Evolutionary conservation across 2,888 invertebrate genomes (phyloP).

Genomic region (Ennomos fuscantarius): DNA sequence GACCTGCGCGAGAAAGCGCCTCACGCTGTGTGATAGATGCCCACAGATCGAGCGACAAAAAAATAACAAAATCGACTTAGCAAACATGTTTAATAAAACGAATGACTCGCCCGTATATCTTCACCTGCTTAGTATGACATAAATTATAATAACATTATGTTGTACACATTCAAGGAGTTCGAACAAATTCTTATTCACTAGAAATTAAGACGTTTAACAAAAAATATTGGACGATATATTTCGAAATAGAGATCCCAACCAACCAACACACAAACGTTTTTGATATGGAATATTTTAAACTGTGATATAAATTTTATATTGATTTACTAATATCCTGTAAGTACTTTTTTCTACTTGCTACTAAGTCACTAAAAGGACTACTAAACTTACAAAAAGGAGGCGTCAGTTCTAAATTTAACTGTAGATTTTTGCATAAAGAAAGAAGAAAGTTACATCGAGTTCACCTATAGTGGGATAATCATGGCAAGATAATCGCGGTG

Average conservation of each 20-base stretch:
- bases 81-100: conserved; percentile 84
- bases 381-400: no score
- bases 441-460: no score
- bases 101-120: conserved; percentile 83
- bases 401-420: no score
- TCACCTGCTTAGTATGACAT: conserved; percentile 85
- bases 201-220: conserved; percentile 78
- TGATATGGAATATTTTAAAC: no score
- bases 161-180: conserved; percentile 82
- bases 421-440: no score
- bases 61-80: conserved; percentile 83
- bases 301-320: no score
- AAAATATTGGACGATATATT: conserved; percentile 73
- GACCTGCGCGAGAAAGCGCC: conserved; percentile 79
- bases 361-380: no score
- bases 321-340: no score
- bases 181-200: conserved; percentile 83
- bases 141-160: conserved; percentile 85
- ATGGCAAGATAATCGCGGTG: no score
- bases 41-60: conserved; percentile 74
- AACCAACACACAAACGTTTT: no score
- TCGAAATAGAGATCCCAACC: conserved; percentile 59
- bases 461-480: no score
- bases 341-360: no score
- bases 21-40: conserved; percentile 84